These are phyloP conservation scores for human (Homo sapiens) DNA, from an alignment of 2,113 vertebrate genomes.

Conservation along the genomic window GRCh38 chr9:38757001-38757500, in stretches of 20 bases:
- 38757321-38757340: not conserved
- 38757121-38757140: not conserved
- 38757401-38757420: not conserved
- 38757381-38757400: not conserved
- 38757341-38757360: not conserved
- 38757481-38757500: not conserved
- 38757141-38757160: too few relatives aligned
- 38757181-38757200: not conserved
- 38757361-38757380: not conserved
- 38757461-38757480: not conserved
- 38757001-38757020: not conserved
- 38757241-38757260: not conserved
- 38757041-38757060: not conserved
- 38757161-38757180: not conserved
- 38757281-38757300: not conserved
- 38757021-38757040: not conserved
- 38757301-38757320: not conserved
- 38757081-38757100: not conserved
- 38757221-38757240: not conserved
- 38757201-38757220: not conserved
- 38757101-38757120: not conserved
- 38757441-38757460: not conserved
- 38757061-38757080: not conserved
- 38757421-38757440: not conserved
- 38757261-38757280: not conserved